A percentile compares a stretch with the other conserved stretches of the same genome.
phyloP scores from a whole-genome alignment of 2,888 invertebrate species.

The Tyria jacobaeae region DNA sequence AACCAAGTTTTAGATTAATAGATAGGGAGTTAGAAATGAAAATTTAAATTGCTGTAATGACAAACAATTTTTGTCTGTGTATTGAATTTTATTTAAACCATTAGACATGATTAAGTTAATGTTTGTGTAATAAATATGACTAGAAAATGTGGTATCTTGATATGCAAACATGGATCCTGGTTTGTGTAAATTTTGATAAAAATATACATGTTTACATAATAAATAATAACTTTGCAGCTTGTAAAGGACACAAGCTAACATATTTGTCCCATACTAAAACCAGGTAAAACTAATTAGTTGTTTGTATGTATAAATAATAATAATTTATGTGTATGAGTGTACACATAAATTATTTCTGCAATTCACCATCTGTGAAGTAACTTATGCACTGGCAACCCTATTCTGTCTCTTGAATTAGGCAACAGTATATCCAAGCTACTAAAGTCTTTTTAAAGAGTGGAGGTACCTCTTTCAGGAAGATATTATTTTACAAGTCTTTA shows the following conservation, averaged over 20 bases:
- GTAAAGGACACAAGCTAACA: background rate
- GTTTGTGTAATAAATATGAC: background rate
- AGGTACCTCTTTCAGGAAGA: background rate
- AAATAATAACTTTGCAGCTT: background rate
- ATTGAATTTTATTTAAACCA: slow-evolving; percentile 12
- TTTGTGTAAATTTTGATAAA: background rate
- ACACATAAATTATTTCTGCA: too few species aligned
- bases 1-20: slow-evolving; percentile 35
- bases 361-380: too few species aligned
- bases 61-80: slow-evolving; percentile 1
- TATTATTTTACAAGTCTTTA: background rate
- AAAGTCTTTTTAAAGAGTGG: background rate
- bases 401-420: too few species aligned
- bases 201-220: background rate
- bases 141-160: slow-evolving; percentile 10
- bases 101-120: background rate
- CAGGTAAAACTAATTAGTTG: too few species aligned
- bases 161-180: slow-evolving; percentile 7
- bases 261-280: background rate
- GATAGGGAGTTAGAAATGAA: slow-evolving; percentile 43
- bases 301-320: background rate
- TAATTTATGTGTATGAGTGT: too few species aligned
- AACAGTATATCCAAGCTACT: background rate
- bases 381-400: background rate
- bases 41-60: slow-evolving; percentile 36